Evolutionary conservation across 2,888 invertebrate species (phyloP).

Genomic region (Conistra vaccinii): DNA sequence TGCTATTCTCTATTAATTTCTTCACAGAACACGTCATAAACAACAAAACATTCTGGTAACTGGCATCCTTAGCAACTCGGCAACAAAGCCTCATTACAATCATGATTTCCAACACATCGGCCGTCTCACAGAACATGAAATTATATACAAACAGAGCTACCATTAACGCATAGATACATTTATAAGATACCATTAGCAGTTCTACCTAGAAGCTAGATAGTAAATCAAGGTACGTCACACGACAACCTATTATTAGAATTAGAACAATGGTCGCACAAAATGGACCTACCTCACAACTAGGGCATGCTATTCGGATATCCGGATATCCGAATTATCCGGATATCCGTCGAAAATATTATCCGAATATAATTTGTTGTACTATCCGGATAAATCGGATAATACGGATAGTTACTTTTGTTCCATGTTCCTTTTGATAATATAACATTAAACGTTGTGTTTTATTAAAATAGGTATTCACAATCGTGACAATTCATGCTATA

Average conservation of each 20-base stretch:
- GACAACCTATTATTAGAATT: slow-evolving; percentile 67
- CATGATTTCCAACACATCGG: slow-evolving; percentile 9
- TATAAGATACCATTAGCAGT: slow-evolving; percentile 57
- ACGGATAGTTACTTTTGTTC: too few species aligned
- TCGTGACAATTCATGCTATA: too few species aligned
- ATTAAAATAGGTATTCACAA: too few species aligned
- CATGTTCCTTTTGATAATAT: too few species aligned
- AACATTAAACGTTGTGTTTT: too few species aligned
- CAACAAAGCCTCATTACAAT: slow-evolving; percentile 7
- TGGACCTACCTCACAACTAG: slow-evolving; percentile 51
- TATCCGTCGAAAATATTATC: too few species aligned
- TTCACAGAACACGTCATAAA: background rate
- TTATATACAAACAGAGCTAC: slow-evolving; percentile 37
- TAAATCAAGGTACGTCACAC: slow-evolving; percentile 69
- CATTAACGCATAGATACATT: slow-evolving; percentile 33
- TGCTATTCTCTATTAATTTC: background rate
- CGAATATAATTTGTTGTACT: too few species aligned
- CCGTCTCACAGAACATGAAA: slow-evolving; percentile 4
- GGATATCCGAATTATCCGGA: too few species aligned
- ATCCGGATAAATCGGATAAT: too few species aligned
- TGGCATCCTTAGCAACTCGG: background rate
- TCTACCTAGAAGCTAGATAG: slow-evolving; percentile 57
- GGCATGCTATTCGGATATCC: too few species aligned
- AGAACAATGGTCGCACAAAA: slow-evolving; percentile 68
- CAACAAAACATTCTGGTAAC: background rate